Evolutionary conservation across 2,113 vertebrate species (phyloP).

Genomic region (Corvus cornix): DNA sequence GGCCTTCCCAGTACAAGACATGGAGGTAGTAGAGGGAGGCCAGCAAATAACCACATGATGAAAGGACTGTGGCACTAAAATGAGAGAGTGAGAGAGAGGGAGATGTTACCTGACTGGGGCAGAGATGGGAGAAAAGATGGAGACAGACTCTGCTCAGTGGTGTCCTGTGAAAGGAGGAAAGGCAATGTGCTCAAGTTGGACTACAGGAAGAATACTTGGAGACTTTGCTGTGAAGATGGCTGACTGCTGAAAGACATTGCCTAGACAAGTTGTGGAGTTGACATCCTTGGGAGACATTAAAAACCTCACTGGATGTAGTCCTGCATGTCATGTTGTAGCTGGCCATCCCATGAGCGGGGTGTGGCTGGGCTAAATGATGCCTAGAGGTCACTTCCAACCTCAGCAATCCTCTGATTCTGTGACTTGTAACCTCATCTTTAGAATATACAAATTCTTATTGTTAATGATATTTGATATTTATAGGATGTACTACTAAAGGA

Average conservation of each 20-base stretch:
- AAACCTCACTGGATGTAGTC: background rate
- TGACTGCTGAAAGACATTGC: background rate
- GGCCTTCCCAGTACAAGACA: background rate
- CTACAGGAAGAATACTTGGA: background rate
- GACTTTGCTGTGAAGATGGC: background rate
- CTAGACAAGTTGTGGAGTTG: background rate
- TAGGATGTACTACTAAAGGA: background rate
- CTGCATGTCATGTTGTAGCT: background rate
- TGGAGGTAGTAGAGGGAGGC: background rate
- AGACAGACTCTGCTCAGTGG: background rate
- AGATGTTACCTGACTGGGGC: background rate
- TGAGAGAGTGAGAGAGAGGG: background rate
- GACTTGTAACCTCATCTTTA: background rate
- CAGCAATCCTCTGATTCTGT: background rate
- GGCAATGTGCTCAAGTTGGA: background rate
- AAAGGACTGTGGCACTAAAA: background rate
- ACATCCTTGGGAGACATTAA: background rate
- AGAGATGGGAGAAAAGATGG: background rate
- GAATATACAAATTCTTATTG: background rate
- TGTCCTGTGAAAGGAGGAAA: background rate
- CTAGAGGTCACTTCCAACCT: background rate
- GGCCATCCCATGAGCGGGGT: background rate
- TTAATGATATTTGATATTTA: background rate
- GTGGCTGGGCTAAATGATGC: background rate
- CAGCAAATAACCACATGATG: background rate